phyloP scores from a whole-genome alignment of 2,797 vertebrate genomes.

The Orestias chungarensis region DNA sequence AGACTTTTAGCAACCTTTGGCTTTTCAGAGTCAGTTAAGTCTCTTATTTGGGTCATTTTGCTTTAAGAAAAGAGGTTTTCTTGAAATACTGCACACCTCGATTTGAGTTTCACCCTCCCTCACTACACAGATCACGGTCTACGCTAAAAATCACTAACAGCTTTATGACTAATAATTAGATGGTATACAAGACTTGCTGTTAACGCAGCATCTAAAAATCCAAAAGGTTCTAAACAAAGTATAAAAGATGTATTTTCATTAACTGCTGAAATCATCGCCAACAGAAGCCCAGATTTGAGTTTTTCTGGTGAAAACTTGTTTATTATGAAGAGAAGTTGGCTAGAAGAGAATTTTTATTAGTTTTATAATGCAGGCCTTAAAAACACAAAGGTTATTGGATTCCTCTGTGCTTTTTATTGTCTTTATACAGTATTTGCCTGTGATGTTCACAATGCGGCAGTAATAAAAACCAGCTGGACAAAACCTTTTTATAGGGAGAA shows the following conservation, averaged over 20 bases:
- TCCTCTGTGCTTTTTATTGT: not conserved
- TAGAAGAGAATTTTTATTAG: not conserved
- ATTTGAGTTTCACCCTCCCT: too few species aligned
- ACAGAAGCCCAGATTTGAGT: not conserved
- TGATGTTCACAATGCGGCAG: not conserved
- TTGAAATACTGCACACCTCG: too few species aligned
- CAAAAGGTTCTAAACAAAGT: not conserved
- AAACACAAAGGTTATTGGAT: not conserved
- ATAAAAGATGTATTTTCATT: not conserved
- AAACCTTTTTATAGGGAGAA: not conserved
- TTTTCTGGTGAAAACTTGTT: slow-evolving; percentile 1
- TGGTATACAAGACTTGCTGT: too few species aligned
- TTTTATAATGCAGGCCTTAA: not conserved
- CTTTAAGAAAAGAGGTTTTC: too few species aligned
- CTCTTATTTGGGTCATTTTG: too few species aligned
- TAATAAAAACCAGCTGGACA: slow-evolving; percentile 14
- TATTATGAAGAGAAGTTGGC: not conserved
- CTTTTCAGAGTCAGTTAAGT: too few species aligned
- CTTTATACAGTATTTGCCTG: slow-evolving; percentile 4
- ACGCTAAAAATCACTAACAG: too few species aligned
- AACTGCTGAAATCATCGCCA: not conserved
- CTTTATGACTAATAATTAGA: too few species aligned
- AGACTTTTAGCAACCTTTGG: too few species aligned
- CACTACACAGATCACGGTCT: too few species aligned
- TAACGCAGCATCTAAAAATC: not conserved